These are phyloP conservation scores for Hirundo rustica DNA, from an alignment of 2,797 vertebrate genomes.

Conservation along the genomic window DNA sequence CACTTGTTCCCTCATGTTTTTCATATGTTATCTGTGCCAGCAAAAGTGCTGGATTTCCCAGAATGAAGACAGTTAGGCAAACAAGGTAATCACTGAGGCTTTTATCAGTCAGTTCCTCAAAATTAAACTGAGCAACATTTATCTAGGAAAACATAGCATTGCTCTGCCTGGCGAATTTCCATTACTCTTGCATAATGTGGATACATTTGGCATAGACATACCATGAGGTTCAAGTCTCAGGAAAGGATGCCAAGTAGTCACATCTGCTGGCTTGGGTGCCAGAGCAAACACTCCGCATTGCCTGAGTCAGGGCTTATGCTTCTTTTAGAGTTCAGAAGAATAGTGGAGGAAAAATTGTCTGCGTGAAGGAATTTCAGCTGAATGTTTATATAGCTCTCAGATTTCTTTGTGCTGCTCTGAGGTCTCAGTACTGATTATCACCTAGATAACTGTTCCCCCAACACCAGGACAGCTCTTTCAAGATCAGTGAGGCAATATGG, in stretches of 20 bases:
- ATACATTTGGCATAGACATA: constrained; percentile 66
- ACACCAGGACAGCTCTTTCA: not conserved
- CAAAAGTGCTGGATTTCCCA: not conserved
- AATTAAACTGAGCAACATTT: constrained; percentile 70
- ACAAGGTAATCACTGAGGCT: constrained; percentile 56
- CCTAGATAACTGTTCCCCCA: not conserved
- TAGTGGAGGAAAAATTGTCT: constrained; percentile 23
- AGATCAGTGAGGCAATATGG: not conserved
- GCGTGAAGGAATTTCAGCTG: constrained; percentile 16
- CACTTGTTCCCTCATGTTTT: not conserved
- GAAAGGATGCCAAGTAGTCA: constrained; percentile 69
- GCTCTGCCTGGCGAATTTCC: constrained; percentile 65
- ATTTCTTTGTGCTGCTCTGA: constrained; percentile 7
- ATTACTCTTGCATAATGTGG: constrained; percentile 67
- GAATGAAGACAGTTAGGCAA: constrained; percentile 28
- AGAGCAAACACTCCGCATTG: constrained; percentile 58
- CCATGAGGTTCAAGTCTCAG: constrained; percentile 56
- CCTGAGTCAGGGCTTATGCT: constrained; percentile 68
- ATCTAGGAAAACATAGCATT: constrained; percentile 59
- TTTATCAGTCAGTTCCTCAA: constrained; percentile 59
- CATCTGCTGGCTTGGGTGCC: constrained; percentile 70
- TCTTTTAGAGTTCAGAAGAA: constrained; percentile 59
- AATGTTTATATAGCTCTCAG: constrained; percentile 11
- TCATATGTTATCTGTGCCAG: not conserved
- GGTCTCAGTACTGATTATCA: constrained; percentile 14